Conservation (phyloP, 2,888 invertebrate genomes). For the Meandrusa payeni region DNA sequence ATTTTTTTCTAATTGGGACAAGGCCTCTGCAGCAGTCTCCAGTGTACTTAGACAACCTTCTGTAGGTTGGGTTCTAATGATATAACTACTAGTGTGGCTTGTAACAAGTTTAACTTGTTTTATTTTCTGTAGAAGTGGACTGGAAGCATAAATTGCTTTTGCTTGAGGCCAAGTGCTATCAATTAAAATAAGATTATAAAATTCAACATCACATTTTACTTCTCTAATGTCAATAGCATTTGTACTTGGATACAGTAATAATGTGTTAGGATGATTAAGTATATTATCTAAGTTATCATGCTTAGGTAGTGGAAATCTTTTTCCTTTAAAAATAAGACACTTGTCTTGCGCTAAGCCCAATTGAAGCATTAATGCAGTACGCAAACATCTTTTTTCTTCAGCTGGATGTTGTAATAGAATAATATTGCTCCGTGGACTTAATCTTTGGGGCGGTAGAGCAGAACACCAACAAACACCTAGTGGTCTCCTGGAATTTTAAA, state of each 20-base stretch:
- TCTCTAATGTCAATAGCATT: constrained; percentile 85
- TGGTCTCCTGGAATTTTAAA: constrained; percentile 84
- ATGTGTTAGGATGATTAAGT: constrained; percentile 83
- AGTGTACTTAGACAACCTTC: constrained; percentile 95
- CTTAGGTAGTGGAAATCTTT: constrained; percentile 88
- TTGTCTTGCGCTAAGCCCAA: constrained; percentile 87
- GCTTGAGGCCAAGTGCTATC: constrained; percentile 99
- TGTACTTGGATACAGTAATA: constrained; percentile 91
- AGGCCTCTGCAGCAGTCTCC: constrained; percentile 90
- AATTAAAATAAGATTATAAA: constrained; percentile 90
- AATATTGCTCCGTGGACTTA: constrained; percentile 85
- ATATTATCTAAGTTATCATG: constrained; percentile 84
- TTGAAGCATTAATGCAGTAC: constrained; percentile 94
- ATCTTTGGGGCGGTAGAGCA: constrained; percentile 86
- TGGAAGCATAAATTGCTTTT: constrained; percentile 93
- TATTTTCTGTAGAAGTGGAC: constrained; percentile 86
- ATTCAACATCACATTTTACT: constrained; percentile 60
- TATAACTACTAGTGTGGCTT: constrained; percentile 89
- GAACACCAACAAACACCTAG: constrained; percentile 94
- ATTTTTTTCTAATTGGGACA: constrained; percentile 88
- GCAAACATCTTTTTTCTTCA: constrained; percentile 93
- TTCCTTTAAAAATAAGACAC: constrained; percentile 90
- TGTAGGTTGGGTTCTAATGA: constrained; percentile 95
- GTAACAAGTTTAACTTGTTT: constrained; percentile 91
- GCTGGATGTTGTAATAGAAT: constrained; percentile 95